Evolutionary conservation across 2,888 invertebrate species (phyloP).

Genomic region (Melolontha melolontha): DNA sequence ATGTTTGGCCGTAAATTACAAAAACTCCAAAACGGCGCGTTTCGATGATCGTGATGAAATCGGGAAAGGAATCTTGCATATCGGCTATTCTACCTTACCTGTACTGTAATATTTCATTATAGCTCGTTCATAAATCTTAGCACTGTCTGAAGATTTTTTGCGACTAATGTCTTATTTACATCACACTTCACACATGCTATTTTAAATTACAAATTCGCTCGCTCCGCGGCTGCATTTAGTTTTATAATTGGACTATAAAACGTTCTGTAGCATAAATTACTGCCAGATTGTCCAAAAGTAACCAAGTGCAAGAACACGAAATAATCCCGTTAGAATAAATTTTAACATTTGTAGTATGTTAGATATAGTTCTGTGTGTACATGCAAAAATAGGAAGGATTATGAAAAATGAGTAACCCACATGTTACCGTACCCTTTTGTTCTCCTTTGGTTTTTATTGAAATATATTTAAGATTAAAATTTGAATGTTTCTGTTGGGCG

Average conservation of each 20-base stretch:
- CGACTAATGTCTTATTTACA: conserved; percentile 43
- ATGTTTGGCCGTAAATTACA: conserved; percentile 31
- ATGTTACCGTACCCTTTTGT: too few relatives aligned
- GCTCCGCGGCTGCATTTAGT: background rate
- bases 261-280: background rate
- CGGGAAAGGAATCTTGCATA: conserved; percentile 36
- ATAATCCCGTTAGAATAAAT: background rate
- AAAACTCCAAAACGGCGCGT: conserved; percentile 24
- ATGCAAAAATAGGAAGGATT: background rate
- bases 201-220: conserved; percentile 37
- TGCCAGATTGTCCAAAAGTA: background rate
- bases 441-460: too few relatives aligned
- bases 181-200: conserved; percentile 38
- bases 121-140: conserved; percentile 31
- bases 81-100: conserved; percentile 36
- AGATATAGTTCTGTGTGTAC: too few relatives aligned
- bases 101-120: conserved; percentile 37
- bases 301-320: background rate
- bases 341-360: too few relatives aligned
- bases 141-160: conserved; percentile 36
- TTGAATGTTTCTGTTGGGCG: too few relatives aligned
- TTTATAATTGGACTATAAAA: background rate
- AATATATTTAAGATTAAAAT: too few relatives aligned
- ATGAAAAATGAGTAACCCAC: too few relatives aligned
- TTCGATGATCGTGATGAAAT: conserved; percentile 41